Evolutionary conservation across 2,113 vertebrate genomes (phyloP).

Genomic region (Limanda limanda): DNA sequence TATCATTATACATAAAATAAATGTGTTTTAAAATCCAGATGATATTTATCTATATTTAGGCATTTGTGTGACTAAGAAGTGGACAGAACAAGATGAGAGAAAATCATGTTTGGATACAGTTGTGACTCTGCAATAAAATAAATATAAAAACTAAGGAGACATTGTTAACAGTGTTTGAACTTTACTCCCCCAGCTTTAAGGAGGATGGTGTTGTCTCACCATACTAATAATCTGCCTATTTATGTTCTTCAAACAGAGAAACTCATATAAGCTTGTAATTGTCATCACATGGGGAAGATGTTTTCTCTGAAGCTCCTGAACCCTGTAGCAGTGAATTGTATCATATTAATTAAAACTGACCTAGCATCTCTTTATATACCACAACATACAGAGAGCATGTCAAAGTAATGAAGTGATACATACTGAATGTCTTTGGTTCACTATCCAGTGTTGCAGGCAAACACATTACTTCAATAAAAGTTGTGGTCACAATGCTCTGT

Average conservation of each 20-base stretch:
- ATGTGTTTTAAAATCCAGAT: background rate
- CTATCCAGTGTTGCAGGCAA: constrained; percentile 42
- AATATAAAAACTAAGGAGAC: background rate
- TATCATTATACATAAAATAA: background rate
- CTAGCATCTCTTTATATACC: background rate
- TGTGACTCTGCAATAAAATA: background rate
- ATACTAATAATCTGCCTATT: background rate
- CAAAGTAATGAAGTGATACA: background rate
- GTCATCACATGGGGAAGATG: no score
- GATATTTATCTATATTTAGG: background rate
- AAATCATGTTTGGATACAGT: background rate
- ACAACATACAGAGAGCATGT: background rate
- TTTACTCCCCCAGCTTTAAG: background rate
- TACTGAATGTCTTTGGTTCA: constrained; percentile 66
- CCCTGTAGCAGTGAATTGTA: background rate
- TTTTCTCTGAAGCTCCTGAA: no score
- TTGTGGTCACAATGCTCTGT: background rate
- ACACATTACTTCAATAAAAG: background rate
- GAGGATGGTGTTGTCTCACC: background rate
- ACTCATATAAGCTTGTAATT: no score
- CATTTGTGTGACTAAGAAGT: background rate
- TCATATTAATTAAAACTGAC: background rate
- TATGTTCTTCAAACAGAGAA: no score
- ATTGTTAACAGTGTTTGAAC: background rate
- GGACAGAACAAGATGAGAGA: background rate